phyloP scores from a whole-genome alignment of 2,797 vertebrate species.

The Avahi laniger region DNA sequence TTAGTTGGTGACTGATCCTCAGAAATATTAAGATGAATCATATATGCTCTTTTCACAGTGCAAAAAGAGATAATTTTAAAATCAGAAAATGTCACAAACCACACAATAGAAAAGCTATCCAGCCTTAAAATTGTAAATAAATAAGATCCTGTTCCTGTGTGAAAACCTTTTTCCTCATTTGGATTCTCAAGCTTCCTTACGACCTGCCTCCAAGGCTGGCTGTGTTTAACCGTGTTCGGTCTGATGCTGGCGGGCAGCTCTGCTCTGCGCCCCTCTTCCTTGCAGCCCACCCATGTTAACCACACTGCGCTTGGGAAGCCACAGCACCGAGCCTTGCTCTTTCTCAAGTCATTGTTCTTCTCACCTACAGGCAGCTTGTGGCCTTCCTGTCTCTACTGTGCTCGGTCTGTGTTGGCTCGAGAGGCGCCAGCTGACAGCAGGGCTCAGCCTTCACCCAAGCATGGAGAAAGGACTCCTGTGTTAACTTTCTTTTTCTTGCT shows the following conservation, averaged over 20 bases:
- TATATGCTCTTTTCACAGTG: slow-evolving; percentile 72
- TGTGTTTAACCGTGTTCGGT: slow-evolving; percentile 44
- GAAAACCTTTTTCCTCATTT: slow-evolving; percentile 38
- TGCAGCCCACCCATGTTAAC: slow-evolving; percentile 33
- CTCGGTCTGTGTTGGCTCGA: neutral
- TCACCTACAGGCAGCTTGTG: neutral
- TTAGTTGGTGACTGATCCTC: slow-evolving; percentile 64
- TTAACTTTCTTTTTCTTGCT: slow-evolving; percentile 62
- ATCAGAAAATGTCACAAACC: slow-evolving; percentile 69
- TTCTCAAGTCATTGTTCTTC: slow-evolving; percentile 58
- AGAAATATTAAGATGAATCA: slow-evolving; percentile 75
- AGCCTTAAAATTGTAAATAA: slow-evolving; percentile 75
- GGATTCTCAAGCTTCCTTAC: slow-evolving; percentile 11
- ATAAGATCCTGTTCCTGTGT: slow-evolving; percentile 52
- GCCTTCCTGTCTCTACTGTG: neutral
- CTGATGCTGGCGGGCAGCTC: slow-evolving; percentile 47
- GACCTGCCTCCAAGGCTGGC: slow-evolving; percentile 22
- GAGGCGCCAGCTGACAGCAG: slow-evolving; percentile 20
- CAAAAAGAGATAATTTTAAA: slow-evolving; percentile 76
- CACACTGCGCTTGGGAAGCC: neutral
- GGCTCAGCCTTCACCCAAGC: slow-evolving; percentile 51
- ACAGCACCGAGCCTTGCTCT: neutral
- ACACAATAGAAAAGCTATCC: slow-evolving; percentile 50
- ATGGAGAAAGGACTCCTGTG: slow-evolving; percentile 36
- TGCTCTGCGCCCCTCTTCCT: slow-evolving; percentile 25